A percentile compares a stretch with the other conserved stretches of the same genome.
Conservation (phyloP, 2,797 vertebrate species). For the Sylvilagus floridanus region DNA sequence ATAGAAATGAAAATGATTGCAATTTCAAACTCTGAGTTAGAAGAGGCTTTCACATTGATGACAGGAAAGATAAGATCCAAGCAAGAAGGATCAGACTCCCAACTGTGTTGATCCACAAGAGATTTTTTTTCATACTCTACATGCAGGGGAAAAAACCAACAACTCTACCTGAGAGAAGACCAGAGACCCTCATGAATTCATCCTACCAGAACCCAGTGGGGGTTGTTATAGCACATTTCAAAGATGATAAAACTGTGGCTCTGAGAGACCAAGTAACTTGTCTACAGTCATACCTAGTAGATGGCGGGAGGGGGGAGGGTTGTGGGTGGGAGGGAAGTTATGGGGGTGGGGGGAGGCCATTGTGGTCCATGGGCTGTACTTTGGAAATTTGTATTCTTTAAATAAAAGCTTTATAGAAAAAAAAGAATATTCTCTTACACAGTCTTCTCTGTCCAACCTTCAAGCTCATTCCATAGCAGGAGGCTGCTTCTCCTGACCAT, state of each 20-base stretch:
- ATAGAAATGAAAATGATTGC: constrained; percentile 53
- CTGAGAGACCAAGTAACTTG: neutral
- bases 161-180: constrained; percentile 4
- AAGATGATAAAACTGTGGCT: neutral
- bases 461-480: neutral
- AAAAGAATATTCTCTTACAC: neutral
- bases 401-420: no score
- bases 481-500: neutral
- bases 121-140: constrained; percentile 38
- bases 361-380: no score
- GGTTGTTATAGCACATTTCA: neutral
- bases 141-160: constrained; percentile 52
- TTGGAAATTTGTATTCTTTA: no score
- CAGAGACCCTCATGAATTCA: constrained; percentile 9
- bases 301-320: no score
- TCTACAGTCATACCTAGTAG: neutral
- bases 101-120: neutral
- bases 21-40: constrained; percentile 62
- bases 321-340: no score
- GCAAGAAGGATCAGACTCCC: constrained; percentile 63
- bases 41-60: constrained; percentile 68
- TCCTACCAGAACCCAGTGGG: neutral
- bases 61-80: constrained; percentile 66
- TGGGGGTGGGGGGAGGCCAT: no score
- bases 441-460: neutral